Conservation (phyloP, 2,888 invertebrate species). For the Muschampia plurimacula region DNA sequence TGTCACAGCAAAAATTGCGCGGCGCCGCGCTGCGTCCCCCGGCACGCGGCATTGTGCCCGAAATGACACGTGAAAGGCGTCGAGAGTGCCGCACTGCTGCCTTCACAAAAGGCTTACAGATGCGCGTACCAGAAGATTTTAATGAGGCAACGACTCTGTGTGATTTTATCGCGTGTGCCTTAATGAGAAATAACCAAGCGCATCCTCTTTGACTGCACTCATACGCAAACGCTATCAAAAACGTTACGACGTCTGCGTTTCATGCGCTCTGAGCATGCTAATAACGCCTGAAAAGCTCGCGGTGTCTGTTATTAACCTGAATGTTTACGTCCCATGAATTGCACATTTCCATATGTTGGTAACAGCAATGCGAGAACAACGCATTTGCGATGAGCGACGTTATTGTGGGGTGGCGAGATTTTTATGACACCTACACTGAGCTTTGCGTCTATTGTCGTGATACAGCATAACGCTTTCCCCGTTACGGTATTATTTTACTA, state of each 20-base stretch:
- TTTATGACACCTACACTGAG: conserved; percentile 42
- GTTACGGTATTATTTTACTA: conserved; percentile 2
- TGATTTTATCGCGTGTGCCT: conserved; percentile 84
- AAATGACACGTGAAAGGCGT: conserved; percentile 85
- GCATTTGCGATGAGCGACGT: conserved; percentile 45
- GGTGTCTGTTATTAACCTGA: conserved; percentile 49
- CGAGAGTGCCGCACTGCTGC: conserved; percentile 75
- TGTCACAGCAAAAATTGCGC: conserved; percentile 75
- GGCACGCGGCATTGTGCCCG: conserved; percentile 76
- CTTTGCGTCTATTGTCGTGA: conserved; percentile 33
- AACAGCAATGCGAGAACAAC: conserved; percentile 42
- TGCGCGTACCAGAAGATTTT: conserved; percentile 85
- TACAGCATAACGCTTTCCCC: conserved; percentile 9
- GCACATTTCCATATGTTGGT: conserved; percentile 45
- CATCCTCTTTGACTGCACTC: conserved; percentile 80
- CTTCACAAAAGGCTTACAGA: conserved; percentile 84
- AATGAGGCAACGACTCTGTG: conserved; percentile 85
- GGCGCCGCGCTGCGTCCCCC: conserved; percentile 61
- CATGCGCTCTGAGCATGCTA: conserved; percentile 41
- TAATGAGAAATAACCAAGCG: conserved; percentile 85
- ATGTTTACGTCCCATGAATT: conserved; percentile 50
- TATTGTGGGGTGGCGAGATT: conserved; percentile 45
- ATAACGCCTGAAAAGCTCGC: conserved; percentile 45
- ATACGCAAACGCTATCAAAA: conserved; percentile 65
- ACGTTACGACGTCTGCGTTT: conserved; percentile 58